phyloP scores from a whole-genome alignment of 2,113 vertebrate genomes.

The Zootoca vivipara region DNA sequence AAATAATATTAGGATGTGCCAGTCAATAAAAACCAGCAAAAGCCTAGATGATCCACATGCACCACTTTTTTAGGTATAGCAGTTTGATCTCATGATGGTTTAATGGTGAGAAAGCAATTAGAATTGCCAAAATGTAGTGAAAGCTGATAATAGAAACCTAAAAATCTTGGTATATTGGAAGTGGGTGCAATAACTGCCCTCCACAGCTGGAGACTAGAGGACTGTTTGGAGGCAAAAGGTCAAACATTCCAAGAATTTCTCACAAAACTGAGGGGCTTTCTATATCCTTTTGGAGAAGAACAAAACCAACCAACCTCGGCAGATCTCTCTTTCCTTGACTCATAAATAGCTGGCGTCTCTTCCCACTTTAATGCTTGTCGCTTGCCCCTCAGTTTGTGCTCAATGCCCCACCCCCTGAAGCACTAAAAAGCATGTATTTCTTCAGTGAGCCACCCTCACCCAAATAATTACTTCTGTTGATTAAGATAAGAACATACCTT shows the following conservation, averaged over 20 bases:
- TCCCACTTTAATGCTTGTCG: background rate
- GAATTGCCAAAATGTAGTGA: background rate
- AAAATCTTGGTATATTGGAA: background rate
- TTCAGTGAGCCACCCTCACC: background rate
- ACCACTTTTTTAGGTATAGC: background rate
- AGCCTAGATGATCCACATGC: background rate
- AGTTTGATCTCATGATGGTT: background rate
- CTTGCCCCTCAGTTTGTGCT: background rate
- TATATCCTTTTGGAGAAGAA: background rate
- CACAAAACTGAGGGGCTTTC: background rate
- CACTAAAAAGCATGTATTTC: background rate
- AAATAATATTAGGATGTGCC: constrained; percentile 6
- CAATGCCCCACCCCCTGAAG: background rate
- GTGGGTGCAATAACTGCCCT: background rate
- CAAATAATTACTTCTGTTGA: constrained; percentile 13
- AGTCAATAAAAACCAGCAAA: constrained; percentile 44
- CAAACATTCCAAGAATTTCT: background rate
- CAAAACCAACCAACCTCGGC: background rate
- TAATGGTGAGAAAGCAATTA: background rate
- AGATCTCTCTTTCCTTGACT: background rate
- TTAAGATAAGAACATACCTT: constrained; percentile 13
- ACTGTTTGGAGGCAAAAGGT: no score
- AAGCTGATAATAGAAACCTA: background rate
- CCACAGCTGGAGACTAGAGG: background rate
- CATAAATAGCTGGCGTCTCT: background rate